Percentiles rank a stretch among this genome's conserved stretches.
Conservation (phyloP, 1,140 invertebrate species). For the Drosophila pruinosa region DNA sequence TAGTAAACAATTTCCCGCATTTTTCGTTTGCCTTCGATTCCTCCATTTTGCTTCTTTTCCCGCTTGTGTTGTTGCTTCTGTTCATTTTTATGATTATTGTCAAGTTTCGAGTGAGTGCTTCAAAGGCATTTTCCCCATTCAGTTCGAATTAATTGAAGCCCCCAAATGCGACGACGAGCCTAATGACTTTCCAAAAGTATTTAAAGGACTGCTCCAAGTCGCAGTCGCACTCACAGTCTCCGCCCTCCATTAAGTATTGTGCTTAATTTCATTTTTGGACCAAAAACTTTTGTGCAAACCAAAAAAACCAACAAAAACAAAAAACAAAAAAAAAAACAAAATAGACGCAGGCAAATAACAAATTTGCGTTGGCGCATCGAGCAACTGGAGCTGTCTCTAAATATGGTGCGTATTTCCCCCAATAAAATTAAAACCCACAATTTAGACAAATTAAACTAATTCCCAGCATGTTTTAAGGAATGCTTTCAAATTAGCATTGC, state of each 20-base stretch:
- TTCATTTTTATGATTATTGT: neutral
- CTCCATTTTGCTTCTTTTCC: neutral
- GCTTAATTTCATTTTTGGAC: constrained; percentile 26
- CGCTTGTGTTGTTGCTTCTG: neutral
- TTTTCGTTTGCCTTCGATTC: neutral
- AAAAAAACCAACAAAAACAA: neutral
- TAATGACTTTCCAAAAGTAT: constrained; percentile 52
- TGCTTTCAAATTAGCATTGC: neutral
- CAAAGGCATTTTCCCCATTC: constrained; percentile 3
- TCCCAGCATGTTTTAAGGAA: neutral
- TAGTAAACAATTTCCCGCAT: constrained; percentile 9
- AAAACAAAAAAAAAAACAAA: neutral
- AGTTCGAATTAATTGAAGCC: constrained; percentile 36
- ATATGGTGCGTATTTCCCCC: constrained; percentile 14
- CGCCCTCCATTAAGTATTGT: constrained; percentile 7
- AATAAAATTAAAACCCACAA: neutral
- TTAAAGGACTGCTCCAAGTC: constrained; percentile 15
- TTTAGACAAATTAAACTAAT: constrained; percentile 2
- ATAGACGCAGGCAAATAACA: too few species aligned
- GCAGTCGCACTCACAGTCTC: neutral
- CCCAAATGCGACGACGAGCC: constrained; percentile 6
- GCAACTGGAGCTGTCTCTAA: neutral
- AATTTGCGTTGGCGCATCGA: constrained; percentile 4
- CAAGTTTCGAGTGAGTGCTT: neutral
- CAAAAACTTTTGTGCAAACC: constrained; percentile 15